Base-by-base conservation (phyloP, 2,113 vertebrate genomes). In the Proterorhinus semilunaris region DNA sequence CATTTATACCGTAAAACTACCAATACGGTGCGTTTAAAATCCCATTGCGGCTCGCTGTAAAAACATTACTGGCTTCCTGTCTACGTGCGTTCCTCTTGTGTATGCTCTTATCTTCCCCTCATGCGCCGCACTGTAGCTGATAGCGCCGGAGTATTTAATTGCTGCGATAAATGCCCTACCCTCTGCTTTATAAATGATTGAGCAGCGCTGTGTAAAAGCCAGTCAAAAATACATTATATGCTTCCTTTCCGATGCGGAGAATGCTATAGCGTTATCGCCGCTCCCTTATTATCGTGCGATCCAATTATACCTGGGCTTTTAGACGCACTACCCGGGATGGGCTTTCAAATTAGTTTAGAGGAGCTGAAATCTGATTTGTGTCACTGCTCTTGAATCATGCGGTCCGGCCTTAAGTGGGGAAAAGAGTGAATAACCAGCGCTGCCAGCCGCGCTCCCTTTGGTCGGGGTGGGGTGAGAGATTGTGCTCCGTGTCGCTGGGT, bases 61-160 rank as follows among this genome's bases (percentile, higher is more conserved):
- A 72, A 6, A 0, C 52, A 55, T 57, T 65, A 64, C 3, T 64
- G 46, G 53, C 66, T 69, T 57, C 46, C 17, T 55, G 21, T 68
- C 57, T 79, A 65, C 61, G 27, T 36, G 4, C 2, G 65, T 68
- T 66, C 43, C 54, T 59, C 70, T 16, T 54, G 49, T 69, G 49
- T 6, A 53, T 64, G 62, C 48, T 75, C 71, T 79, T 83, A 84
- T 86, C 78, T 76, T 62, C 72, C 58, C 16, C 65, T 64, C 4
- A 66, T 65, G 21, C 44, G 52, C 62, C 79, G 76, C 63, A 12
- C 74, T 80, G 5, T 15, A 66, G 69, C 80, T 68, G 65, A 76
- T 85, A 82, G 83, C 64, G 52, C 89, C 84, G 78, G 54, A 67
- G 68, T 67, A 89, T 84, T 88, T 88, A 92, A 92, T 92, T 90